Evolutionary conservation across 2,113 vertebrate species (phyloP).

Genomic region (Aptenodytes patagonicus): DNA sequence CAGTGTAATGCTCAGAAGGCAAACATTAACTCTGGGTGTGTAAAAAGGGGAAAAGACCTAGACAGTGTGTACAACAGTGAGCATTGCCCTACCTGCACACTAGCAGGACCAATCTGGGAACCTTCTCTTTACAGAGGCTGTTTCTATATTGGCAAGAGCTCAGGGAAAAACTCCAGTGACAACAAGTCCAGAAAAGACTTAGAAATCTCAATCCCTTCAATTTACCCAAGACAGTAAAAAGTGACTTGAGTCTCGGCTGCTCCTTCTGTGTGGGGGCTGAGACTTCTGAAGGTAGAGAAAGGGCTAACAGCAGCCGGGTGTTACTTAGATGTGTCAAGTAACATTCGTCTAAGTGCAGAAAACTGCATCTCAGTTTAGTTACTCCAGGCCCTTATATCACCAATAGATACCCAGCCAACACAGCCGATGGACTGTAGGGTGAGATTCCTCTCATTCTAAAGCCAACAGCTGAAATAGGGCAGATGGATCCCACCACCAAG

Average conservation of each 20-base stretch:
- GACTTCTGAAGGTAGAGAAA: background rate
- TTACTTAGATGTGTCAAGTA: background rate
- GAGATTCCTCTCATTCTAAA: background rate
- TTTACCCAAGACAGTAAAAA: background rate
- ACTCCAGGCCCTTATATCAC: background rate
- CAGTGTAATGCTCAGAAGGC: background rate
- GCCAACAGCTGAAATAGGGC: background rate
- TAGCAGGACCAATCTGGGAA: background rate
- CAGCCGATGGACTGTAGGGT: background rate
- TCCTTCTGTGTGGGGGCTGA: background rate
- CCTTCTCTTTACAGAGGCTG: background rate
- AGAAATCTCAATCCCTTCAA: background rate
- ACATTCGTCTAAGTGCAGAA: background rate
- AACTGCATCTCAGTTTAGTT: background rate
- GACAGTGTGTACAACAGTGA: background rate
- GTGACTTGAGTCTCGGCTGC: background rate
- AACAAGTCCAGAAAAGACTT: background rate
- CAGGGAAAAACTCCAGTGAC: background rate
- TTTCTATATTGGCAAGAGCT: background rate
- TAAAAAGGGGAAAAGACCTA: background rate
- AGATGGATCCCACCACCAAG: background rate
- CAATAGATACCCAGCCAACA: background rate
- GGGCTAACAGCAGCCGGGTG: background rate
- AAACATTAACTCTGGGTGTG: background rate
- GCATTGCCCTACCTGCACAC: background rate